phyloP scores from a whole-genome alignment of 2,888 invertebrate genomes.

The Phengaris alcon region DNA sequence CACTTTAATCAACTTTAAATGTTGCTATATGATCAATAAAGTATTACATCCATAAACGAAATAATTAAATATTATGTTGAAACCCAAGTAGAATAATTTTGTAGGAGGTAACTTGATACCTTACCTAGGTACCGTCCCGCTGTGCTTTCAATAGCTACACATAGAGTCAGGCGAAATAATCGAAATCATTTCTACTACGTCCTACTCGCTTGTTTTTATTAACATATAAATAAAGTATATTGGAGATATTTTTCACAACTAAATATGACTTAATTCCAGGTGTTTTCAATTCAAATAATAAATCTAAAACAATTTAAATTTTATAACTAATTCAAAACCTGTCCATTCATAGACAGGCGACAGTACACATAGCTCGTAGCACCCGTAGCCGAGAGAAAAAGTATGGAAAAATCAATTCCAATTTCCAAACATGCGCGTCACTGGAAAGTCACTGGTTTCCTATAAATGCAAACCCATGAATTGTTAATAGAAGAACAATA shows the following conservation, averaged over 20 bases:
- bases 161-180: slow-evolving; percentile 5
- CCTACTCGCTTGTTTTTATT: background rate
- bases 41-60: background rate
- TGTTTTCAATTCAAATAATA: too few species aligned
- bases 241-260: background rate
- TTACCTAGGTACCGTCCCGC: background rate
- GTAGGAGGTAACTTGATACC: background rate
- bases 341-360: too few species aligned
- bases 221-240: background rate
- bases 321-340: too few species aligned
- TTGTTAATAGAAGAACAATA: slow-evolving; percentile 71
- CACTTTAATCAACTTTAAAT: background rate
- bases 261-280: background rate
- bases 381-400: background rate
- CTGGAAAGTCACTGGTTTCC: background rate
- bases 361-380: background rate
- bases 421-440: background rate
- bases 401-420: background rate
- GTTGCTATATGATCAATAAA: background rate
- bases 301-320: too few species aligned
- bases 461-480: slow-evolving; percentile 24
- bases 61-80: background rate
- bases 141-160: background rate
- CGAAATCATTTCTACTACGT: background rate
- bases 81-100: background rate